Percentiles rank a stretch among this genome's conserved stretches.
phyloP scores from a whole-genome alignment of 1,140 invertebrate genomes.

The Odontomachus brunneus region DNA sequence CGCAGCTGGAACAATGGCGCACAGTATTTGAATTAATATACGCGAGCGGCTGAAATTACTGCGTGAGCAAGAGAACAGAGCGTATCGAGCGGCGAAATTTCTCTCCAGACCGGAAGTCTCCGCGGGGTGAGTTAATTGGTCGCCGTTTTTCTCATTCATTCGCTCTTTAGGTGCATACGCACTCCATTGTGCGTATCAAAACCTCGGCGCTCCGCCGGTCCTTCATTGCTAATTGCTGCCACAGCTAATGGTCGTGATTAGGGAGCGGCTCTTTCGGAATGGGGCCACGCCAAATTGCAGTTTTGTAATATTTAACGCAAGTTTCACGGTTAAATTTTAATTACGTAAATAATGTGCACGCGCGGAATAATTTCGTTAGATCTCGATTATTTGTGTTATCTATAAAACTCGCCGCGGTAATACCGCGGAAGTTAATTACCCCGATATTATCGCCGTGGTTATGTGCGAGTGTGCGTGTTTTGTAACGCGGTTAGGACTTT shows the following conservation, averaged over 20 bases:
- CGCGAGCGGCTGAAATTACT: constrained; percentile 30
- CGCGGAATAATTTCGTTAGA: too few species aligned
- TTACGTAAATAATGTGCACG: background rate
- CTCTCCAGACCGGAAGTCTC: constrained; percentile 22
- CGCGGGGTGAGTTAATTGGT: constrained; percentile 32
- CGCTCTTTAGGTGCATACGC: constrained; percentile 1
- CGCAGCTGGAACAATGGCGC: constrained; percentile 2
- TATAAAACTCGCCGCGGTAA: too few species aligned
- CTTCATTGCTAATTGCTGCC: constrained; percentile 27
- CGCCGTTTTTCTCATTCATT: constrained; percentile 34
- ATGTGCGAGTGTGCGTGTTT: too few species aligned
- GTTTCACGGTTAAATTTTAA: background rate
- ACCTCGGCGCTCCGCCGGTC: background rate
- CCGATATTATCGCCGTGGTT: too few species aligned
- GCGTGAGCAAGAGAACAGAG: constrained; percentile 6
- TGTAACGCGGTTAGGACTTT: too few species aligned
- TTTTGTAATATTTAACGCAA: constrained; percentile 15
- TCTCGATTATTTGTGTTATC: too few species aligned
- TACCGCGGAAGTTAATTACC: too few species aligned
- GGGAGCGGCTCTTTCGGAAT: background rate
- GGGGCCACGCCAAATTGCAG: background rate
- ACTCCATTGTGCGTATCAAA: constrained; percentile 45
- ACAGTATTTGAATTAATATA: constrained; percentile 45
- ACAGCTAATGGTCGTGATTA: constrained; percentile 15
- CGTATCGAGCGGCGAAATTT: constrained; percentile 7